These are phyloP conservation scores for Drosophila biarmipes DNA, from an alignment of 1,140 invertebrate species.

Conservation along the genomic window DNA sequence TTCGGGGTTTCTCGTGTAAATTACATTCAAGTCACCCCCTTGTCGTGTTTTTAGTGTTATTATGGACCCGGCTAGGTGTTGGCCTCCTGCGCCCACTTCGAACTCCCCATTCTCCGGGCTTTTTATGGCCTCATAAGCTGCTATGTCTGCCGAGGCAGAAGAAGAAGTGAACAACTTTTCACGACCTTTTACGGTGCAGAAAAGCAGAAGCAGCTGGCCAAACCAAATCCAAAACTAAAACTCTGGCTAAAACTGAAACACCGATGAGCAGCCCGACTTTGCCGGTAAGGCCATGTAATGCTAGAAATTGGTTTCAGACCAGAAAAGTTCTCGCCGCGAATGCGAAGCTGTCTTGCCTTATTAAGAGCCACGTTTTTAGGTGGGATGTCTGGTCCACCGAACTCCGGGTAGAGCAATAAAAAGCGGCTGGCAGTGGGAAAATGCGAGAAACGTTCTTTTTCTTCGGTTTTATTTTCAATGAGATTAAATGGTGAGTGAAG, in stretches of 20 bases:
- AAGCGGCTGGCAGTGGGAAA: constrained; percentile 35
- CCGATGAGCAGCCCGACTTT: constrained; percentile 10
- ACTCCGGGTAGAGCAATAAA: constrained; percentile 36
- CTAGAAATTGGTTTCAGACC: constrained; percentile 42
- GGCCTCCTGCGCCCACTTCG: constrained; percentile 8
- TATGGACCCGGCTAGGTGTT: constrained; percentile 34
- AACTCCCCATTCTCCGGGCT: constrained; percentile 20
- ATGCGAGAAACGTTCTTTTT: constrained; percentile 6
- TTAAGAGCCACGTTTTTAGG: constrained; percentile 33
- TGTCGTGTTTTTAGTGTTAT: constrained; percentile 55
- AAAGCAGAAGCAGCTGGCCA: constrained; percentile 30
- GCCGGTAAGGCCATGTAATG: constrained; percentile 46
- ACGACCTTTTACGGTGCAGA: constrained; percentile 61
- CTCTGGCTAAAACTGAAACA: constrained; percentile 8
- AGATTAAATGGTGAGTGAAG: constrained; percentile 6
- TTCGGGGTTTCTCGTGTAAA: constrained; percentile 58
- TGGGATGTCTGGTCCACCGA: constrained; percentile 25
- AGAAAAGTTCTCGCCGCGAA: constrained; percentile 24
- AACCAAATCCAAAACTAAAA: constrained; percentile 31
- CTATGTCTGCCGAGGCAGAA: constrained; percentile 15
- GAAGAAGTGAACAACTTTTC: constrained; percentile 51
- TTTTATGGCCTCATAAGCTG: constrained; percentile 63
- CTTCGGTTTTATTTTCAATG: not conserved
- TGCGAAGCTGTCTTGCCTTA: constrained; percentile 48
- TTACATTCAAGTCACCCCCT: constrained; percentile 49